Conservation (phyloP, 2,797 vertebrate genomes). For the Antrozous pallidus region DNA sequence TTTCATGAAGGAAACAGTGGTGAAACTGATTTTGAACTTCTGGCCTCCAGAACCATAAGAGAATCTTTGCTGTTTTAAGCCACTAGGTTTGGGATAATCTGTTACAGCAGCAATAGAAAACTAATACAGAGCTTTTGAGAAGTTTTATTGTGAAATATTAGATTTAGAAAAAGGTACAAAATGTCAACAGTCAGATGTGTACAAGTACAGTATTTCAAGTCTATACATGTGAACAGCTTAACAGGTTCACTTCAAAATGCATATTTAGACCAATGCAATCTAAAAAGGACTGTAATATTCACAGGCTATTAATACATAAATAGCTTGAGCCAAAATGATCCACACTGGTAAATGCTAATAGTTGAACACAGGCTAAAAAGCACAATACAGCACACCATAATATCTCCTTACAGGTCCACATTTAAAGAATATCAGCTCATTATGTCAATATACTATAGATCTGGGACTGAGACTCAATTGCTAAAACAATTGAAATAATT, state of each 20-base stretch:
- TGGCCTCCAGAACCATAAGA: background rate
- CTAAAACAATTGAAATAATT: conserved; percentile 67
- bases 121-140: conserved; percentile 82
- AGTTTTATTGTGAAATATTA: conserved; percentile 94
- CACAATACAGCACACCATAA: conserved; percentile 84
- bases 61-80: background rate
- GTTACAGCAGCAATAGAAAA: background rate
- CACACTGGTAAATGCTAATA: conserved; percentile 88
- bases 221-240: conserved; percentile 88
- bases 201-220: conserved; percentile 90
- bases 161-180: conserved; percentile 96
- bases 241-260: conserved; percentile 84
- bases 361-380: conserved; percentile 85
- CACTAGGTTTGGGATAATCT: background rate
- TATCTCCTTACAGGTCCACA: conserved; percentile 80
- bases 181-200: conserved; percentile 90
- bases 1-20: background rate
- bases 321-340: conserved; percentile 81
- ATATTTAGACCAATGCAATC: conserved; percentile 87
- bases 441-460: conserved; percentile 77
- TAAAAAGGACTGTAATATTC: conserved; percentile 89
- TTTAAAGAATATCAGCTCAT: conserved; percentile 80
- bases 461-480: conserved; percentile 68
- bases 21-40: conserved; percentile 17
- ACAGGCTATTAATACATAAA: conserved; percentile 91